A percentile compares a stretch with the other conserved stretches of the same genome.
These are phyloP conservation scores for Menura novaehollandiae DNA, from an alignment of 2,113 vertebrate species.

Conservation along the genomic window DNA sequence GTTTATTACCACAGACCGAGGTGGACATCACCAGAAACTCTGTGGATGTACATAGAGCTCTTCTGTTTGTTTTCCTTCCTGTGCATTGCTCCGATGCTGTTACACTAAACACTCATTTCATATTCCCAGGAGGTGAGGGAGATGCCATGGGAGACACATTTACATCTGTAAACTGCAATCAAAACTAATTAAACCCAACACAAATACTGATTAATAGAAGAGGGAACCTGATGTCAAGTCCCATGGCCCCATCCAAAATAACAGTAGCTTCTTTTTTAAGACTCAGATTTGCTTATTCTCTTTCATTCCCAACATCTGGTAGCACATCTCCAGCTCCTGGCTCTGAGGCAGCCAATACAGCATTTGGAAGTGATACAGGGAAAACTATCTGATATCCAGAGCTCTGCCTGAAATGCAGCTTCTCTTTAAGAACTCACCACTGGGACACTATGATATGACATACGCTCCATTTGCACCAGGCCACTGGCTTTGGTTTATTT, in stretches of 20 bases:
- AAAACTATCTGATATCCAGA: neutral
- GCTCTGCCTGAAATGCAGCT: neutral
- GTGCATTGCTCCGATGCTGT: neutral
- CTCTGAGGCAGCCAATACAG: neutral
- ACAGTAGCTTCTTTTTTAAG: neutral
- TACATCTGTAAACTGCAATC: conserved; percentile 44
- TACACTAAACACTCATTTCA: neutral
- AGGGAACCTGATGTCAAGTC: neutral
- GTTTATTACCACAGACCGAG: neutral
- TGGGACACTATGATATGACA: neutral
- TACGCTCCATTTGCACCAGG: neutral
- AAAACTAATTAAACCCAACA: conserved; percentile 11
- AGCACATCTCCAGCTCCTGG: neutral
- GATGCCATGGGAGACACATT: conserved; percentile 7
- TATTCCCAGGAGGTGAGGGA: neutral
- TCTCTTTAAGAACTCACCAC: neutral
- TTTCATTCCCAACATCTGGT: neutral
- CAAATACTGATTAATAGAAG: conserved; percentile 5
- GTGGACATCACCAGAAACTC: neutral
- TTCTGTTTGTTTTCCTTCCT: neutral
- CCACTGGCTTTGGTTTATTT: neutral
- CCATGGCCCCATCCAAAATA: neutral
- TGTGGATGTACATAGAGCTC: neutral
- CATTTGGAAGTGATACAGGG: neutral
- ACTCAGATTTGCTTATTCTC: neutral